Evolutionary conservation across 2,113 vertebrate genomes (phyloP), one percentile per base, ranked within the genome.

Genomic region (Gavia stellata): DNA sequence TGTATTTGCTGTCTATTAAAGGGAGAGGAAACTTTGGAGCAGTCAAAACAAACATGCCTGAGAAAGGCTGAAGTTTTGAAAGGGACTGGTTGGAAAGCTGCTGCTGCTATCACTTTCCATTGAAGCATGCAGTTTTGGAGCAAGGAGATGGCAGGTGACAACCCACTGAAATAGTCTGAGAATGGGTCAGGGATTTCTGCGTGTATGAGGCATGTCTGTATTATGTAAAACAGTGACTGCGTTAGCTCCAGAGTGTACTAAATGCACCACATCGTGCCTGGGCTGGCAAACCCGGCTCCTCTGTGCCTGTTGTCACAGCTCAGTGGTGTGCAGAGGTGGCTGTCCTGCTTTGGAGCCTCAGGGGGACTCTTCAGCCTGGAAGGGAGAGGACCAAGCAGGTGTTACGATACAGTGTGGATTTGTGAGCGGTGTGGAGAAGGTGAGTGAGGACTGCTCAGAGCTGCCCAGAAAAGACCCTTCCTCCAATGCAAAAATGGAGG

Each of bases 21-120:
- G 88, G 58, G 65, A 97, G 90, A 93, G 73, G 81, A 96, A 96
- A 97, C 89, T 94, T 96, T 9, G 29, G 81, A 96, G 50, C 80
- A 96, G 95, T 88, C 96, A 96, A 97, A 97, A 96, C 96, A 96
- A 97, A 96, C 75, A 84, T 3, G 86, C 72, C 71, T 83, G 88
- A 86, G 86, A 88, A 85, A 87, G 49, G 71, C 79, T 78, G 73
- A 86, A 88, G 70, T 95, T 91, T 65, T 72, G 53, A 53, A 67
- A 81, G 52, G 77, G 38, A 18, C 59, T 91, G 68, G 23, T 34
- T 72, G 62, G 77, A 68, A 94, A 91, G 55, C 7, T 0, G 0
- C 36, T 85, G 31, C 34, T n/a, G 1, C 47, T 66, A 7, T 42
- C 14, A 8, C 34, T 92, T 78, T 31, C 25, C 42, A 12, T 7